Evolutionary conservation across 2,113 vertebrate genomes (phyloP).

Genomic region (Lepidothrix coronata): DNA sequence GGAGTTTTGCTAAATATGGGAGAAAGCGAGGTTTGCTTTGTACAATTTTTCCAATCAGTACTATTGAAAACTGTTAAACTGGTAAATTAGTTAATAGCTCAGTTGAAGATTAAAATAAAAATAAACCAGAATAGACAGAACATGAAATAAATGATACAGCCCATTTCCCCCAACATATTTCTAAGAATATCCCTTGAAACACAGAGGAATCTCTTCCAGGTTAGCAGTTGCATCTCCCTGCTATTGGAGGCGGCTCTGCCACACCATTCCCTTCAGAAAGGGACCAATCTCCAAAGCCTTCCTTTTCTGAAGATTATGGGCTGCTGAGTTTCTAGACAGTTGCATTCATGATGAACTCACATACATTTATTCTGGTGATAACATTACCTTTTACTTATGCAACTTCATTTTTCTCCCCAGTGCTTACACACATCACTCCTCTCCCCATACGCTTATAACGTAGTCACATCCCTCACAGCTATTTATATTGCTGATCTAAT

Average conservation of each 20-base stretch:
- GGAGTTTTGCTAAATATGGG: neutral
- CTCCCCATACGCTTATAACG: neutral
- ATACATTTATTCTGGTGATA: neutral
- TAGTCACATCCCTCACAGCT: neutral
- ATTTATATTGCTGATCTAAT: constrained; percentile 14
- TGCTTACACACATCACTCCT: neutral
- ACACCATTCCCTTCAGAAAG: neutral
- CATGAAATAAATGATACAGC: neutral
- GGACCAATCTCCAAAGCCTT: neutral
- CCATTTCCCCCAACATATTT: neutral
- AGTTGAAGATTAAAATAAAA: neutral
- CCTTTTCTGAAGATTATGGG: neutral
- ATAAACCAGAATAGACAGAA: neutral
- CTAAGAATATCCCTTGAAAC: neutral
- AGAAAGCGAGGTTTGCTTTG: neutral
- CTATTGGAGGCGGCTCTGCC: neutral
- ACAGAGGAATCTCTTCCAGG: neutral
- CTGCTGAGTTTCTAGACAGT: neutral
- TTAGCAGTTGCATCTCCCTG: neutral
- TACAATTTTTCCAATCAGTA: neutral
- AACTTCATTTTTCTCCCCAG: neutral
- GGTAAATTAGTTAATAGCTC: neutral
- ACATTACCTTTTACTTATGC: neutral
- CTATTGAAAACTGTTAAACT: neutral
- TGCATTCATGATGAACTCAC: neutral